Percentiles rank a stretch among this genome's conserved stretches.
Conservation (phyloP, 2,888 invertebrate genomes). For the Aleiodes alternator region DNA sequence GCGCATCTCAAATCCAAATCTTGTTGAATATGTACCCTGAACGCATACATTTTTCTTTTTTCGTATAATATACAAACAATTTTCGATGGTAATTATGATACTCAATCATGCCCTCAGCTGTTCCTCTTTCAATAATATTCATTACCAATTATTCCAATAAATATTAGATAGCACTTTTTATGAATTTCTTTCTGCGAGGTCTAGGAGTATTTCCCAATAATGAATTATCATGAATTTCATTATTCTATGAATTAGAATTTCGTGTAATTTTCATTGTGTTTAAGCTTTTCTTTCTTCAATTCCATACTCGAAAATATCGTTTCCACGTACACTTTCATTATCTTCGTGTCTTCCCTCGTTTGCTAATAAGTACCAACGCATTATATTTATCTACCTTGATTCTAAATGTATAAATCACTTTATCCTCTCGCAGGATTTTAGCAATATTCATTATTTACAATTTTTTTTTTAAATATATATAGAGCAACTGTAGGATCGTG, state of each 20-base stretch:
- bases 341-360: conserved; percentile 3
- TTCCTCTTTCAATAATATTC: conserved; percentile 5
- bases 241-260: conserved; percentile 41
- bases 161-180: conserved; percentile 39
- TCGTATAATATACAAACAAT: conserved; percentile 10
- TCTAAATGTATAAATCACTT: conserved; percentile 20
- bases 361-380: conserved; percentile 51
- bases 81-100: conserved; percentile 16
- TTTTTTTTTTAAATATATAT: background rate
- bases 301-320: conserved; percentile 11
- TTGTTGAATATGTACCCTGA: conserved; percentile 1
- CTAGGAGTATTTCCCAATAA: conserved; percentile 60
- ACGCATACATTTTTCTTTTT: conserved; percentile 32
- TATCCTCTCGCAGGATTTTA: background rate
- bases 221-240: conserved; percentile 53
- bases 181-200: conserved; percentile 51
- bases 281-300: conserved; percentile 17
- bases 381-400: conserved; percentile 22
- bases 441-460: conserved; percentile 28
- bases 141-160: conserved; percentile 41
- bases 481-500: background rate
- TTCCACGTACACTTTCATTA: conserved; percentile 1
- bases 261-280: conserved; percentile 11
- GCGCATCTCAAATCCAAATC: conserved; percentile 4
- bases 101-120: background rate